Evolutionary conservation across 1,140 invertebrate genomes (phyloP).

Genomic region (Micrasema longulum): DNA sequence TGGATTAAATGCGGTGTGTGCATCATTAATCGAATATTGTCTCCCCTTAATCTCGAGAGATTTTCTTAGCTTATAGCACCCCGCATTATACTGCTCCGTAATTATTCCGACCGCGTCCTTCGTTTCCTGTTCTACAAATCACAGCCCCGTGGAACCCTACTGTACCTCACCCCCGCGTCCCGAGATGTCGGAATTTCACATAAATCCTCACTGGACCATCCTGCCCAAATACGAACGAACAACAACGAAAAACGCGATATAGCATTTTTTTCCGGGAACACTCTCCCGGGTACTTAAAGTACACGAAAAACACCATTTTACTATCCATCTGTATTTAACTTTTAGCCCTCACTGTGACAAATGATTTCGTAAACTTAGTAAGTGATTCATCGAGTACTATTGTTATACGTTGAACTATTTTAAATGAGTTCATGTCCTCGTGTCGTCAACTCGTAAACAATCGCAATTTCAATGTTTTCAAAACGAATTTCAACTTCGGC

Average conservation of each 20-base stretch:
- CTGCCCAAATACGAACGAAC: slow-evolving; percentile 17
- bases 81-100: slow-evolving; percentile 31
- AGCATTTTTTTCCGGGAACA: slow-evolving; percentile 11
- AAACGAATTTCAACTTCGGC: no score
- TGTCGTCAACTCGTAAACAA: no score
- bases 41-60: slow-evolving; percentile 7
- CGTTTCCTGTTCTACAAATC: slow-evolving; percentile 50
- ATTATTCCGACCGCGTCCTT: slow-evolving; percentile 50
- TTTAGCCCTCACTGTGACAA: no score
- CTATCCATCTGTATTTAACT: no score
- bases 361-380: background rate
- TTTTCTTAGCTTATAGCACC: slow-evolving; percentile 34
- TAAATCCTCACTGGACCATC: slow-evolving; percentile 34
- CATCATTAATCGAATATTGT: slow-evolving; percentile 23
- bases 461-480: background rate
- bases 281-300: no score
- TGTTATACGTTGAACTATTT: no score
- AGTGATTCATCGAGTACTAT: background rate
- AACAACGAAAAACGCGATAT: slow-evolving; percentile 13
- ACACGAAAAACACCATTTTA: no score
- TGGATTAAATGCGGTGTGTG: no score
- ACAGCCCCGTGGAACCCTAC: slow-evolving; percentile 43
- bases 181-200: slow-evolving; percentile 21
- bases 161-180: slow-evolving; percentile 11
- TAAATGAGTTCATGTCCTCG: no score